phyloP scores from a whole-genome alignment of 2,113 vertebrate genomes.

The Pogona vitticeps region DNA sequence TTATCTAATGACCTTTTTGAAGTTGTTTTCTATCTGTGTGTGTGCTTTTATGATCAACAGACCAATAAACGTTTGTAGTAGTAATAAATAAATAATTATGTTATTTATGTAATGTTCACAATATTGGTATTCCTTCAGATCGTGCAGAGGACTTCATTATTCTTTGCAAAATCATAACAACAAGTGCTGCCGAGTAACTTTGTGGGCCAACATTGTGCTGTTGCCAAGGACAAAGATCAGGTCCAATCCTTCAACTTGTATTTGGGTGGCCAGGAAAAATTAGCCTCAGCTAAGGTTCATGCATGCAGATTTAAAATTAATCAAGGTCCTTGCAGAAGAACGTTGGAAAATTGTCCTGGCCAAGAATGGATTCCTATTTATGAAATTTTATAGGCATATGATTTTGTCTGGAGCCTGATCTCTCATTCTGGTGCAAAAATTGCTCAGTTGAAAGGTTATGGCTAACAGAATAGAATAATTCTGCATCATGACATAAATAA shows the following conservation, averaged over 20 bases:
- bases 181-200: neutral
- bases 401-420: neutral
- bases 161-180: neutral
- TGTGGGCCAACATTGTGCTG: neutral
- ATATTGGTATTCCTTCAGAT: neutral
- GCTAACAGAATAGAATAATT: neutral
- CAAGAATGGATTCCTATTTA: neutral
- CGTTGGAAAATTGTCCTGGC: neutral
- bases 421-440: neutral
- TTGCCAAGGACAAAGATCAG: slow-evolving; percentile 1
- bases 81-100: neutral
- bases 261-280: neutral
- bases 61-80: neutral
- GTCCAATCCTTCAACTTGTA: slow-evolving; percentile 9
- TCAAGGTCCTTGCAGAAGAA: neutral
- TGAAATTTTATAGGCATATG: neutral
- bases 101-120: neutral
- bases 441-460: neutral
- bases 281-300: neutral
- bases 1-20: no score
- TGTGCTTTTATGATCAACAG: no score
- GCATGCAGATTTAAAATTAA: slow-evolving; percentile 14
- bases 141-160: neutral
- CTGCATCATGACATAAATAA: neutral
- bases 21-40: no score